These are phyloP conservation scores for Siniperca knerii DNA, from an alignment of 2,113 vertebrate species.

Conservation along the genomic window DNA sequence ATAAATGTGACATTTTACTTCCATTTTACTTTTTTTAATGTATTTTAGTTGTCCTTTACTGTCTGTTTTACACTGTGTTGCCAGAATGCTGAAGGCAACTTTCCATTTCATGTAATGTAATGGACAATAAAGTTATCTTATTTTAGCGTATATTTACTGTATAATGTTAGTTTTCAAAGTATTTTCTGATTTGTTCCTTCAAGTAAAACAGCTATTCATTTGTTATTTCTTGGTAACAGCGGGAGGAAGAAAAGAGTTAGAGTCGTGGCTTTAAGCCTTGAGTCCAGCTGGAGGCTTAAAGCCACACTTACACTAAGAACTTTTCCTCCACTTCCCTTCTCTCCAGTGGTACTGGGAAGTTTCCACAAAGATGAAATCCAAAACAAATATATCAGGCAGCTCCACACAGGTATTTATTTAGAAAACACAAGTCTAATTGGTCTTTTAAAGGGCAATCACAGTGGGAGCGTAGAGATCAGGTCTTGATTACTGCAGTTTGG, in stretches of 20 bases:
- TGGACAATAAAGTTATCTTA: no score
- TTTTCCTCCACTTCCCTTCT: neutral
- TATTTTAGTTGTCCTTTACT: no score
- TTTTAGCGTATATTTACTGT: neutral
- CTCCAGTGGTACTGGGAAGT: neutral
- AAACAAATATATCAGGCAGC: constrained; percentile 24
- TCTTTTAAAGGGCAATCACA: constrained; percentile 59
- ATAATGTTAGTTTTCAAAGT: neutral
- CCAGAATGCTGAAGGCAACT: no score
- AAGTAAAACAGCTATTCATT: neutral
- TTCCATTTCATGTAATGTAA: no score
- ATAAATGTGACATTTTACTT: constrained; percentile 6
- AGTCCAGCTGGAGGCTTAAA: neutral
- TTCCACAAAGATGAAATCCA: constrained; percentile 15
- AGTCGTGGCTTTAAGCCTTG: neutral
- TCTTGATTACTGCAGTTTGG: constrained; percentile 57
- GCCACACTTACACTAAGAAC: neutral
- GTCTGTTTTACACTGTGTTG: no score
- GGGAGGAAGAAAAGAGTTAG: neutral
- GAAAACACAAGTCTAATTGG: constrained; percentile 44
- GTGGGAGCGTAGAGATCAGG: constrained; percentile 12
- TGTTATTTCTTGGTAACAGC: neutral
- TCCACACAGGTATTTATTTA: constrained; percentile 39
- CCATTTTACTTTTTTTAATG: no score
- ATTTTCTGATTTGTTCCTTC: neutral